A percentile compares a stretch with the other conserved stretches of the same genome.
phyloP scores from a whole-genome alignment of 2,888 invertebrate genomes.

The Noctua fimbriata region DNA sequence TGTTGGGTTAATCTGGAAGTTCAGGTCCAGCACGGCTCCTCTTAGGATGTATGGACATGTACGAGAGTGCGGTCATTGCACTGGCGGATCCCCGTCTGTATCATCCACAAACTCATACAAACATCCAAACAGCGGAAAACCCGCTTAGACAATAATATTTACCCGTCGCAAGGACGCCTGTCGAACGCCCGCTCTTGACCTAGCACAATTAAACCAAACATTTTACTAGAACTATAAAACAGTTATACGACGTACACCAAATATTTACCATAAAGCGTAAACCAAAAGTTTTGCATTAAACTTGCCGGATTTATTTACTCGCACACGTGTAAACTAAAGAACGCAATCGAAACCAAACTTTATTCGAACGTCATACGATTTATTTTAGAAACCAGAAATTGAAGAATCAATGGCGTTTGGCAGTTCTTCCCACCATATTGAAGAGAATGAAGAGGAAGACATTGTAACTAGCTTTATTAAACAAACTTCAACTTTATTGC shows the following conservation, averaged over 20 bases:
- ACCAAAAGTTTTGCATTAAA: slow-evolving; percentile 90
- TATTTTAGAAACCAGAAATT: slow-evolving; percentile 50
- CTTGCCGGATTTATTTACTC: slow-evolving; percentile 88
- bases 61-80: slow-evolving; percentile 73
- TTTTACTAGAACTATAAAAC: slow-evolving; percentile 90
- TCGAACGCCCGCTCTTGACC: slow-evolving; percentile 90
- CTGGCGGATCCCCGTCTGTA: slow-evolving; percentile 76
- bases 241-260: slow-evolving; percentile 89
- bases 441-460: slow-evolving; percentile 75
- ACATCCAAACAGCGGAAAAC: slow-evolving; percentile 88
- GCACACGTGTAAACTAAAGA: slow-evolving; percentile 78
- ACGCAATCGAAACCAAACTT: slow-evolving; percentile 71
- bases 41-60: slow-evolving; percentile 19
- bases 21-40: background rate
- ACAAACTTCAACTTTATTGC: slow-evolving; percentile 62
- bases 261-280: slow-evolving; percentile 91
- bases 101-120: slow-evolving; percentile 83
- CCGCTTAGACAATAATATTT: slow-evolving; percentile 90
- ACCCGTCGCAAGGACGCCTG: slow-evolving; percentile 89
- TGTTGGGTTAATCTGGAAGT: background rate
- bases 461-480: slow-evolving; percentile 66
- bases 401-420: slow-evolving; percentile 69
- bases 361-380: slow-evolving; percentile 66
- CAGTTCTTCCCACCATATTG: slow-evolving; percentile 72
- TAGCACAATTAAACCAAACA: slow-evolving; percentile 90